A percentile compares a stretch with the other conserved stretches of the same genome.
Conservation (phyloP, 2,888 invertebrate species). For the Epiblema foenella region DNA sequence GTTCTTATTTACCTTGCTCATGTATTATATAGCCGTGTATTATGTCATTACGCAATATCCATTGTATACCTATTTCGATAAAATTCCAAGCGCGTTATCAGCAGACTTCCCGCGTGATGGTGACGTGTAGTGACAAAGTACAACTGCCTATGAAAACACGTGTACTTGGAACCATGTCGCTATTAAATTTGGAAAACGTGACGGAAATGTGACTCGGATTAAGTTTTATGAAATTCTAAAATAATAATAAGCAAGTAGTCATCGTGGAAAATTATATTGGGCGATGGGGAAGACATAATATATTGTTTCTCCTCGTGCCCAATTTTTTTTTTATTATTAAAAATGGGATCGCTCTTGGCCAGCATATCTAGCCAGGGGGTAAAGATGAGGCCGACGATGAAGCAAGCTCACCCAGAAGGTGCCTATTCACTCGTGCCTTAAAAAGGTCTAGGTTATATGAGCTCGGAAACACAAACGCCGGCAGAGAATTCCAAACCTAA, state of each 20-base stretch:
- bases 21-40: background rate
- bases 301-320: too few relatives aligned
- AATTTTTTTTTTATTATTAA: too few relatives aligned
- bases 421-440: too few relatives aligned
- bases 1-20: background rate
- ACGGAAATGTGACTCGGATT: background rate
- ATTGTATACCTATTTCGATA: constrained; percentile 32
- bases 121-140: constrained; percentile 38
- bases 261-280: background rate
- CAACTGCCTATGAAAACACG: constrained; percentile 6
- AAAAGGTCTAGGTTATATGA: too few relatives aligned
- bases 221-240: background rate
- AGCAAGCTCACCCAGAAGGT: too few relatives aligned
- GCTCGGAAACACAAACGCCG: too few relatives aligned
- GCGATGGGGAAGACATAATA: too few relatives aligned
- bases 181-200: constrained; percentile 1
- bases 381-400: too few relatives aligned
- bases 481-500: too few relatives aligned
- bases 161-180: constrained; percentile 4
- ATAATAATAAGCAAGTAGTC: background rate
- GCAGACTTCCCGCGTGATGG: constrained; percentile 30
- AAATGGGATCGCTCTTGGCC: too few relatives aligned
- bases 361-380: too few relatives aligned
- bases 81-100: constrained; percentile 38
- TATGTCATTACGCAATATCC: constrained; percentile 27